phyloP scores from a whole-genome alignment of 2,113 vertebrate genomes.

The Chinchilla lanigera region DNA sequence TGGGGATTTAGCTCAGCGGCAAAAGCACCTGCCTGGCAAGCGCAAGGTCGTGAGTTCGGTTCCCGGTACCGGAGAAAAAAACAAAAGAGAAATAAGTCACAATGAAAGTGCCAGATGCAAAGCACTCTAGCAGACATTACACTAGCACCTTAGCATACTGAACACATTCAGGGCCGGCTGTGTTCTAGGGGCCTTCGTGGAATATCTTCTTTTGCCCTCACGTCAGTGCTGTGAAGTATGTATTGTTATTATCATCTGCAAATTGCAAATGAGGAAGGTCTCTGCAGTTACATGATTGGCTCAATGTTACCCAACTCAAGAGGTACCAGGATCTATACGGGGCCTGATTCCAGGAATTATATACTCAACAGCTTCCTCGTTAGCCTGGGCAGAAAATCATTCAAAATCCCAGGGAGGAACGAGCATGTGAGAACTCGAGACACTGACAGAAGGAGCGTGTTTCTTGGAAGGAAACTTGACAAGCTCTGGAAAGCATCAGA shows the following conservation, averaged over 20 bases:
- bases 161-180: fast-evolving
- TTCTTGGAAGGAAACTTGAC: neutral
- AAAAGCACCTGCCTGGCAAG: too few species aligned
- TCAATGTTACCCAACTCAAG: neutral
- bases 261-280: neutral
- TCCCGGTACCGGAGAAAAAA: too few species aligned
- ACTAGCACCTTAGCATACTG: neutral
- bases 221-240: neutral
- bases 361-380: neutral
- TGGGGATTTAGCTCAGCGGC: too few species aligned
- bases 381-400: neutral
- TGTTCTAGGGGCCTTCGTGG: too few species aligned
- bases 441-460: neutral
- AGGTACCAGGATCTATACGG: neutral
- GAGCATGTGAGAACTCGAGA: neutral
- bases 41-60: too few species aligned
- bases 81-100: neutral
- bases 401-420: neutral
- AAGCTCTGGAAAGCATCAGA: neutral
- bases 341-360: neutral
- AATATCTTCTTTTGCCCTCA: neutral
- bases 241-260: neutral
- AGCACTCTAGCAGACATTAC: neutral
- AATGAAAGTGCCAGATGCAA: neutral
- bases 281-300: neutral